Conservation (phyloP, 2,888 invertebrate species). For the Lapara coniferarum region DNA sequence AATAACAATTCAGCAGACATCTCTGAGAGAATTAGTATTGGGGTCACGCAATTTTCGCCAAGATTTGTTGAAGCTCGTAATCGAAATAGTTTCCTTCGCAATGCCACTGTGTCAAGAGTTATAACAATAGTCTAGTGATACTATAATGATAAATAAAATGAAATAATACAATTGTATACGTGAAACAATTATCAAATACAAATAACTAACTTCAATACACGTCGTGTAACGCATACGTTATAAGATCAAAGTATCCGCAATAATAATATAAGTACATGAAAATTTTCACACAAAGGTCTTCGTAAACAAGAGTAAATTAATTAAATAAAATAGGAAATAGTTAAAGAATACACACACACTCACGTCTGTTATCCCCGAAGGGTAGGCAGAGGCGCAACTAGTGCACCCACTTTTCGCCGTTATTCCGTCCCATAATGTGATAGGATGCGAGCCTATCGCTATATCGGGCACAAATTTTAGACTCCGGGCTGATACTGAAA, state of each 20-base stretch:
- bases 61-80: slow-evolving; percentile 6
- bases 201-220: background rate
- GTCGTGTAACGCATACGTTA: background rate
- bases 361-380: too few species aligned
- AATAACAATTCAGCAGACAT: background rate
- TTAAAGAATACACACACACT: too few species aligned
- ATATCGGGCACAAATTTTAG: too few species aligned
- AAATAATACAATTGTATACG: background rate
- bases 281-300: too few species aligned
- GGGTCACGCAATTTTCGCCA: slow-evolving; percentile 1
- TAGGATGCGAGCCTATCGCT: too few species aligned
- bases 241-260: background rate
- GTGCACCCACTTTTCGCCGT: too few species aligned
- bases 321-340: too few species aligned
- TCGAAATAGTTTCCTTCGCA: slow-evolving; percentile 15
- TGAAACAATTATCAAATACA: background rate
- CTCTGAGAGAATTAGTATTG: background rate
- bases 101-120: background rate
- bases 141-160: background rate
- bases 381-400: too few species aligned
- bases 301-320: too few species aligned
- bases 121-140: background rate
- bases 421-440: too few species aligned
- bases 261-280: background rate
- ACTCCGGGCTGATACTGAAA: too few species aligned